Base-by-base conservation (phyloP, 2,888 invertebrate species). In the Stenotaenia linearis region DNA sequence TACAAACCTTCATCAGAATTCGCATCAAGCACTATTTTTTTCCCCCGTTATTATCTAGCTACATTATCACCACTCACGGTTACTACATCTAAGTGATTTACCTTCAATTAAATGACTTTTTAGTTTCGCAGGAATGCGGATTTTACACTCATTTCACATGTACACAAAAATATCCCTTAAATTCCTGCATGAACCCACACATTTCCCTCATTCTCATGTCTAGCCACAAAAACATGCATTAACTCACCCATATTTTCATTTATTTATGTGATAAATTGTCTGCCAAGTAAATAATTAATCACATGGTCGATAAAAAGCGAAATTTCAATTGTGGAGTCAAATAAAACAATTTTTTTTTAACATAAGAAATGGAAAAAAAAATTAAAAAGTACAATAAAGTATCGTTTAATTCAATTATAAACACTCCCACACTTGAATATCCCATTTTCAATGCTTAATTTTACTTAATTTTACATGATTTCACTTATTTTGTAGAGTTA, bases 41-140 rank as follows among this genome's bases (percentile, higher is more conserved):
- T 56, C 28, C 61, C 61, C 23, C 61, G 25, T 61, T 61, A 61
- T 61, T 61, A 61, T 61, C 56, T 56, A 3, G 56, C 56, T 56
- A 56, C 56, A 56, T 56, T 56, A 56, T 56, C 56, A 56, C 56
- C 56, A 56, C 56, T 56, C 61, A 61, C 61, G 61, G 61, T 61
- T 61, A 61, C 61, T 61, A 61, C 61, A 61, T 61, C 61, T 61
- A 61, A 28, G 61, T 61, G 61, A 61, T 61, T 61, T 61, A 61
- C 61, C 61, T 61, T 23, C 61, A 61, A 61, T 61, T 61, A 61
- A 61, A 61, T 61, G 61, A 61, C 61, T 61, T 61, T 61, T 28
- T 61, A 25, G 61, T 61, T 25, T 61, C 61, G 0, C 1, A 61
- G 25, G 61, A 61, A 61, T 61, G 61, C 61, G 61, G 61, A 61